A percentile compares a stretch with the other conserved stretches of the same genome.
These are phyloP conservation scores for Solea solea DNA, from an alignment of 2,113 vertebrate genomes.

Conservation along the genomic window DNA sequence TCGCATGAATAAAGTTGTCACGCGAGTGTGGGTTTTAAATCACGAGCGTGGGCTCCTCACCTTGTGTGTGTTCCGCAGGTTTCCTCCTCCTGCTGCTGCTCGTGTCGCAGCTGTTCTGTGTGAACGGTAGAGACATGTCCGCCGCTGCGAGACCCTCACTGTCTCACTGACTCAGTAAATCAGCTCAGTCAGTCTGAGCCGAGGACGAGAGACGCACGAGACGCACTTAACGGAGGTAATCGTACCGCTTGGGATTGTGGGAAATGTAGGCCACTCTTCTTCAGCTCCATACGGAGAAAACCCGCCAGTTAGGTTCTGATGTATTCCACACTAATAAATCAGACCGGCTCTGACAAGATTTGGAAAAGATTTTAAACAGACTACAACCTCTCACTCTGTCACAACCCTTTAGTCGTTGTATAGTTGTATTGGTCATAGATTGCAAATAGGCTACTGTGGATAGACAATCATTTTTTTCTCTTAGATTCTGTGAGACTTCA, in stretches of 20 bases:
- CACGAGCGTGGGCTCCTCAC: slow-evolving; percentile 41
- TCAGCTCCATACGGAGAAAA: neutral
- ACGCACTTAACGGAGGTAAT: slow-evolving; percentile 12
- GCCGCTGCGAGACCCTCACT: neutral
- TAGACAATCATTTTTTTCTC: too few relatives aligned
- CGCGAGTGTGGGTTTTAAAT: too few relatives aligned
- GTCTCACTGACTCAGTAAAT: neutral
- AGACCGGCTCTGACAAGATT: too few relatives aligned
- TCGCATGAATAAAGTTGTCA: neutral
- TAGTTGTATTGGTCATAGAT: too few relatives aligned
- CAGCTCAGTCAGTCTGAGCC: neutral
- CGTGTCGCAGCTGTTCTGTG: slow-evolving; percentile 15
- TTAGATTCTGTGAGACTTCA: too few relatives aligned
- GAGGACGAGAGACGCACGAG: neutral
- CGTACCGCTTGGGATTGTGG: slow-evolving; percentile 54
- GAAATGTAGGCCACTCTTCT: slow-evolving; percentile 52
- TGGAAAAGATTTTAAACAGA: too few relatives aligned
- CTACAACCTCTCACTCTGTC: too few relatives aligned
- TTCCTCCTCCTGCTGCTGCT: slow-evolving; percentile 64
- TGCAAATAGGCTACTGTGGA: too few relatives aligned
- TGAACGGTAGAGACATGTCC: slow-evolving; percentile 49
- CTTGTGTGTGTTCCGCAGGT: slow-evolving; percentile 38
- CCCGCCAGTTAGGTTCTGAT: too few relatives aligned
- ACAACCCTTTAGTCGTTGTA: too few relatives aligned
- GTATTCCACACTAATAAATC: too few relatives aligned